Conservation (phyloP, 2,797 vertebrate species). For the Rachycentron canadum region DNA sequence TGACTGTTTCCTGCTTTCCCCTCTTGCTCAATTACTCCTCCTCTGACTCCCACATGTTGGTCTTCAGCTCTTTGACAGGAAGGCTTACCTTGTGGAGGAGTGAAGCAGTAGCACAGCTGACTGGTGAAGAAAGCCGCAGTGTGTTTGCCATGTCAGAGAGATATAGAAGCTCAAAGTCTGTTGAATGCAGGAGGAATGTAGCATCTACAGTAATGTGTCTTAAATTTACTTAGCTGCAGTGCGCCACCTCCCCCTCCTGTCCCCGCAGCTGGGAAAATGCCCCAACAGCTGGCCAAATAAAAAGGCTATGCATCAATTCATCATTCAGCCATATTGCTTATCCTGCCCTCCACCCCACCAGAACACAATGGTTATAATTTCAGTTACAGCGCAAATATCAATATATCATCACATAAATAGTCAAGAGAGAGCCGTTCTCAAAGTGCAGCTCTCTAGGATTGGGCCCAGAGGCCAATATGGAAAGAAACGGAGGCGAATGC, state of each 20-base stretch:
- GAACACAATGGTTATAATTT: conserved; percentile 57
- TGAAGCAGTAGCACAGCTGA: conserved; percentile 52
- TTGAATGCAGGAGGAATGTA: conserved; percentile 29
- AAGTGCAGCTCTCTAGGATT: conserved; percentile 52
- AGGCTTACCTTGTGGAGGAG: conserved; percentile 73
- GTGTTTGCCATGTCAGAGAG: conserved; percentile 18
- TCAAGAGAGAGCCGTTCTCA: conserved; percentile 46
- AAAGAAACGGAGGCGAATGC: conserved; percentile 43
- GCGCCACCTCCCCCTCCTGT: conserved; percentile 20
- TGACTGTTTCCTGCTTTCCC: conserved; percentile 72
- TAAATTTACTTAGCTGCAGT: conserved; percentile 42
- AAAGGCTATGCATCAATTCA: conserved; percentile 50
- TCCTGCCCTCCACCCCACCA: conserved; percentile 11
- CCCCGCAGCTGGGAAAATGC: conserved; percentile 35
- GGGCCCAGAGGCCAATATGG: conserved; percentile 39
- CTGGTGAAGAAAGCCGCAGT: conserved; percentile 27
- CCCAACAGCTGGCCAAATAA: conserved; percentile 54
- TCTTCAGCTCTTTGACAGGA: conserved; percentile 70
- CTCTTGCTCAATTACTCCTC: conserved; percentile 79
- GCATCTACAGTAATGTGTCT: conserved; percentile 28
- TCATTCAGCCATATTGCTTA: conserved; percentile 46
- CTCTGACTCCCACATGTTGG: conserved; percentile 80
- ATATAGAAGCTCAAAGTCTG: neutral
- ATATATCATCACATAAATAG: conserved; percentile 61
- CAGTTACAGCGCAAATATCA: conserved; percentile 51